Evolutionary conservation across 1,140 invertebrate genomes (phyloP).

Genomic region (Eueides isabella): DNA sequence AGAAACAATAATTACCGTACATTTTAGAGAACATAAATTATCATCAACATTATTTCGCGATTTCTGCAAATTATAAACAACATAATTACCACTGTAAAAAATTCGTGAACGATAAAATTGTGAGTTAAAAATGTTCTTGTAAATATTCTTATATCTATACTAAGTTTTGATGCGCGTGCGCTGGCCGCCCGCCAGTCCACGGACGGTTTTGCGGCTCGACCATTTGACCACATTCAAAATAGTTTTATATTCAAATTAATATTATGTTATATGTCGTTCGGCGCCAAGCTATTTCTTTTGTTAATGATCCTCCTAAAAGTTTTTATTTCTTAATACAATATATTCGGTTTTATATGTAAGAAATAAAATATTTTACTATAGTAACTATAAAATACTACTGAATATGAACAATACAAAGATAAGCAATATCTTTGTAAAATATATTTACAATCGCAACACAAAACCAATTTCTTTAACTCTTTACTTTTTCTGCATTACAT

Average conservation of each 20-base stretch:
- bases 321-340: conserved; percentile 1
- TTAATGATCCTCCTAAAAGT: neutral
- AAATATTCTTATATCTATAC: neutral
- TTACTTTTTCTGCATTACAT: neutral
- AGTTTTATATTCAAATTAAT: conserved; percentile 59
- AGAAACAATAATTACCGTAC: conserved; percentile 13
- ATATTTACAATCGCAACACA: no score
- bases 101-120: neutral
- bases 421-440: no score
- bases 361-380: no score
- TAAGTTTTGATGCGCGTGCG: conserved; percentile 46
- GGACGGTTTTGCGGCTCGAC: conserved; percentile 66
- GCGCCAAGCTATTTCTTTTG: conserved; percentile 28
- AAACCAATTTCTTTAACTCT: neutral
- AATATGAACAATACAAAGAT: no score
- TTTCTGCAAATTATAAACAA: conserved; percentile 25
- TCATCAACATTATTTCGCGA: conserved; percentile 17
- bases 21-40: conserved; percentile 25
- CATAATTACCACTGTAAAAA: conserved; percentile 21
- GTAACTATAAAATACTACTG: no score
- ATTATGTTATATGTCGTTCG: conserved; percentile 17
- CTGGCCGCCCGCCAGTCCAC: conserved; percentile 62
- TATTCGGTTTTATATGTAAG: neutral
- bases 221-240: conserved; percentile 69
- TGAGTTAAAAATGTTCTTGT: conserved; percentile 9